Base-by-base conservation (phyloP, 2,113 vertebrate species). In the Thermophis baileyi region DNA sequence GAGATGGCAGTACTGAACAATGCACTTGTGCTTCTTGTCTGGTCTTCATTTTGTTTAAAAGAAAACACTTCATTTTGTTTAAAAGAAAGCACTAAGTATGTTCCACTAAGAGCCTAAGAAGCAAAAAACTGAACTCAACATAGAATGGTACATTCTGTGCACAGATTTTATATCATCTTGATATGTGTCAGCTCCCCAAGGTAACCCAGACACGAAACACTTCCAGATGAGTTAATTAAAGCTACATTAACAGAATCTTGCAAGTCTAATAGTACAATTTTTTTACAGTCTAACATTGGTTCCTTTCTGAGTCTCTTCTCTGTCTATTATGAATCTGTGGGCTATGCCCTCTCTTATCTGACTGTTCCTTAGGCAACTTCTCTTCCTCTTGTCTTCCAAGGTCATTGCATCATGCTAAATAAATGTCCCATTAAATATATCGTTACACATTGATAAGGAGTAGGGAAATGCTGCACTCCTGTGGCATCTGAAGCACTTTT, bases 1-100 rank as follows among this genome's bases (percentile, higher is more conserved):
- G 92, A 96, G 94, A 94, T 96, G 96, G 96, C 96, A 97, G 92
- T 53, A 93, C 50, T 91, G 94, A 97, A 96, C 95, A 96, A 97
- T 96, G 95, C 94, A 90, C 96, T 97, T 46, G 35, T 54, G 25
- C 46, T 27, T 60, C 40, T 60, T n/a, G 30, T 44, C 46, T 87
- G 40, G 85, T 49, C 94, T 96, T 95, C 91, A 95, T 90, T 95
- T 40, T 81, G 8, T 81, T 81, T 81, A 81, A 81, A 81, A 81
- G 69, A 95, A 96, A 97, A 96, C 95, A 93, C 89, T 96, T 95
- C 91, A 95, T 90, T 95, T 40, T 81, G 8, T 81, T 81, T 81
- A 81, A 81, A 81, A 81, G 69, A 89, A 94, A 94, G 95, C 51
- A 94, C 95, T 93, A 16, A 69, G 12, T 69, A 95, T 94, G 95